Evolutionary conservation across 1,140 invertebrate genomes (phyloP), one percentile per base, ranked within the genome.

Genomic region (Cydia amplana): DNA sequence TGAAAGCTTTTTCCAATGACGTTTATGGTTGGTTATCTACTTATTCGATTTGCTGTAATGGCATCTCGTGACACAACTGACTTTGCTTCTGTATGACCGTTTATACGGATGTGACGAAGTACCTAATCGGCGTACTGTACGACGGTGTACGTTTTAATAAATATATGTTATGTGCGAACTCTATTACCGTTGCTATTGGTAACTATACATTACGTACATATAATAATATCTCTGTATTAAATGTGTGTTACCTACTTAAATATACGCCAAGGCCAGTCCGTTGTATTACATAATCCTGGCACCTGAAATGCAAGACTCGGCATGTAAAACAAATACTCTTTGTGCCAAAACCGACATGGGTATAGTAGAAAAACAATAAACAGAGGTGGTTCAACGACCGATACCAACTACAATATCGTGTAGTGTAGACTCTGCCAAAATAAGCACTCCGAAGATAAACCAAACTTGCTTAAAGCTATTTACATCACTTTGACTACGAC

Each of bases 281-380:
- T 36, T n/a, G 18, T 43, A 36, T 84, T 81, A 87, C 80, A 81
- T 84, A 87, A 83, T 76, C 77, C 80, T 79, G 55, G 55, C 55
- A 88, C 83, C 83, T 86, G 80, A 80, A 80, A 82, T 76, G 82
- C 78, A 83, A 88, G 81, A 85, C 81, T 90, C 87, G 85, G 81
- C 81, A 87, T 88, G 85, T 87, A 83, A 91, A 91, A 91, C 85
- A 91, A 91, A 91, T 91, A 91, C 80, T 83, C 81, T 81, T 83
- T 85, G 84, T 88, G 90, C 90, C 90, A 91, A 90, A 88, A 90
- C 77, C 86, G 90, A 90, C 90, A 91, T 81, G 74, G 73, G 77
- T 86, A 82, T 83, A 84, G 84, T 86, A 87, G 83, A 90, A 91
- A 87, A 90, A 90, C 88, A 90, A 91, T 89, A 91, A 91, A 91